These are phyloP conservation scores for Adelges cooleyi DNA, from an alignment of 1,140 invertebrate genomes.

Conservation along the genomic window DNA sequence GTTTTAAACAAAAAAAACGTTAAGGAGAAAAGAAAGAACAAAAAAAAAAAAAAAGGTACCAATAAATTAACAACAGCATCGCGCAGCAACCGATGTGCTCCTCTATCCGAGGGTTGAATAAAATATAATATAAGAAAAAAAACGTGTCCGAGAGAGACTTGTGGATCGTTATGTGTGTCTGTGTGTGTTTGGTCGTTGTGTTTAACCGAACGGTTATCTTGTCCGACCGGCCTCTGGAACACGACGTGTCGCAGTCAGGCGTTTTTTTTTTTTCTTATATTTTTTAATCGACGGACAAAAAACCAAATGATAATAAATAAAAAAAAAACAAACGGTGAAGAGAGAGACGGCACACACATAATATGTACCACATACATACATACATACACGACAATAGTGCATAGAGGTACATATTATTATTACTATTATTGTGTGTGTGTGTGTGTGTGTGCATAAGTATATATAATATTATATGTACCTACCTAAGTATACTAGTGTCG, in stretches of 20 bases:
- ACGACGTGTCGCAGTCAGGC: conserved; percentile 25
- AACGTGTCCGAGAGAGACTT: conserved; percentile 9
- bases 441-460: too few relatives aligned
- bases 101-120: conserved; percentile 8
- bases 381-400: too few relatives aligned
- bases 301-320: conserved; percentile 26
- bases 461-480: too few relatives aligned
- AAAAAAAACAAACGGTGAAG: too few relatives aligned
- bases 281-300: conserved; percentile 26
- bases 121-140: too few relatives aligned
- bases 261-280: background rate
- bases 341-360: too few relatives aligned
- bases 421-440: too few relatives aligned
- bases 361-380: too few relatives aligned
- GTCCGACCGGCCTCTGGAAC: conserved; percentile 21
- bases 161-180: conserved; percentile 19
- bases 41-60: background rate
- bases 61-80: conserved; percentile 8
- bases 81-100: background rate
- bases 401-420: too few relatives aligned
- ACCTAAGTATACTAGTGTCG: too few relatives aligned
- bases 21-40: background rate
- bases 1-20: too few relatives aligned
- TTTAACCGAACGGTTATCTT: conserved; percentile 28
- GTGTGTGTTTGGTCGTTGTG: conserved; percentile 18